Evolutionary conservation across 1,140 invertebrate genomes (phyloP).

Genomic region (Trichonephila inaurata): DNA sequence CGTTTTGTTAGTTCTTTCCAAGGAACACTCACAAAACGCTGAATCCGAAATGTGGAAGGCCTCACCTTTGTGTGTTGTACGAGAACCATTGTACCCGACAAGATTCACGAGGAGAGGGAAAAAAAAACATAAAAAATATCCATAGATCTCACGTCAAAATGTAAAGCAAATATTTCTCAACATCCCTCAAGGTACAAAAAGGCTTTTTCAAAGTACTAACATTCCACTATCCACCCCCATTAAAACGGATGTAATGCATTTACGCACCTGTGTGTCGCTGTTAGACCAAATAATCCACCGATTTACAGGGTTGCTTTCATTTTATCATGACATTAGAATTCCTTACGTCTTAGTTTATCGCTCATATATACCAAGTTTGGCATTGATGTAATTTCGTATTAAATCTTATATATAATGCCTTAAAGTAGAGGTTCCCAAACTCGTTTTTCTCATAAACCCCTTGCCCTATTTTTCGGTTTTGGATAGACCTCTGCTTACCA

Average conservation of each 20-base stretch:
- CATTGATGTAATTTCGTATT: not conserved
- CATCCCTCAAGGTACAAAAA: conserved; percentile 23
- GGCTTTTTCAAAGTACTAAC: conserved; percentile 46
- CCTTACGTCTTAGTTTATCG: not conserved
- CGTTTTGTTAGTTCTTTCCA: conserved; percentile 35
- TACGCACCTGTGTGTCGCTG: conserved; percentile 66
- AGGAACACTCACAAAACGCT: not conserved
- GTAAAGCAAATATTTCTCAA: conserved; percentile 73
- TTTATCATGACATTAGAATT: not conserved
- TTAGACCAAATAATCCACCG: conserved; percentile 44
- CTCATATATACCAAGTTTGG: not conserved
- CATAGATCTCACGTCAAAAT: conserved; percentile 39
- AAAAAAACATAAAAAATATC: conserved; percentile 41
- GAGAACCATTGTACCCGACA: conserved; percentile 40
- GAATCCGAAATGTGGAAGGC: conserved; percentile 47
- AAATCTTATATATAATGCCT: not conserved
- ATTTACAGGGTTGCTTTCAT: conserved; percentile 56
- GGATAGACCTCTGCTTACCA: too few species aligned
- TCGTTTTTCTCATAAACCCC: too few species aligned
- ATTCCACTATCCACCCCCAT: conserved; percentile 70
- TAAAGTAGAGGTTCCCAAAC: too few species aligned
- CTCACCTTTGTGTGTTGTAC: conserved; percentile 45
- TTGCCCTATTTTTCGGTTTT: too few species aligned
- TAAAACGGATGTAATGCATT: conserved; percentile 73
- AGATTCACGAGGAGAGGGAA: not conserved